These are phyloP conservation scores for Latrodectus elegans DNA, from an alignment of 2,888 invertebrate genomes.

Conservation along the genomic window DNA sequence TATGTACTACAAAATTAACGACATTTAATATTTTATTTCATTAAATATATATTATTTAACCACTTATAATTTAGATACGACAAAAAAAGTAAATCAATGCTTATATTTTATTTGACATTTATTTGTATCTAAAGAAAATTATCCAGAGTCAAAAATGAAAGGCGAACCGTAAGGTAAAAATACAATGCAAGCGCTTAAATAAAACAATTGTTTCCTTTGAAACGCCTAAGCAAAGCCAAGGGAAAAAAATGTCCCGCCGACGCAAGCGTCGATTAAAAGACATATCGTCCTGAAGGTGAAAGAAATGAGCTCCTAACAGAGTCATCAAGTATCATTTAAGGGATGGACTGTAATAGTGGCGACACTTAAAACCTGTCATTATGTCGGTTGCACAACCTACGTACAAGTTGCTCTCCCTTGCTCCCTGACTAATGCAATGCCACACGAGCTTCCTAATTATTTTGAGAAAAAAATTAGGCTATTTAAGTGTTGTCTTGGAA, in stretches of 20 bases:
- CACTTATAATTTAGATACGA: too few species aligned
- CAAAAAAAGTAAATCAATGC: too few species aligned
- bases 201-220: neutral
- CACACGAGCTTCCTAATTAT: conserved; percentile 6
- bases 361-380: conserved; percentile 63
- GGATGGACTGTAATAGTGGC: conserved; percentile 46
- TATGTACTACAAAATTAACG: too few species aligned
- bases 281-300: neutral
- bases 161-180: neutral
- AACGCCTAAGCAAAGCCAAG: conserved; percentile 18
- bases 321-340: conserved; percentile 67
- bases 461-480: conserved; percentile 15
- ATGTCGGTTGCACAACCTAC: conserved; percentile 33
- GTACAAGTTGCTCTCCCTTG: neutral
- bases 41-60: too few species aligned
- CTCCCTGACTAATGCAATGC: neutral
- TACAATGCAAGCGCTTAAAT: neutral
- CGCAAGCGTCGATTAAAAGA: conserved; percentile 30
- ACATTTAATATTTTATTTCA: too few species aligned
- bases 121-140: too few species aligned
- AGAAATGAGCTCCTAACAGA: conserved; percentile 34
- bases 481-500: conserved; percentile 23
- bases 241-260: conserved; percentile 30
- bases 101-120: too few species aligned
- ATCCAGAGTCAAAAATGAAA: neutral